These are phyloP conservation scores for Adelosebastes latens DNA, from an alignment of 2,797 vertebrate species.

Conservation along the genomic window DNA sequence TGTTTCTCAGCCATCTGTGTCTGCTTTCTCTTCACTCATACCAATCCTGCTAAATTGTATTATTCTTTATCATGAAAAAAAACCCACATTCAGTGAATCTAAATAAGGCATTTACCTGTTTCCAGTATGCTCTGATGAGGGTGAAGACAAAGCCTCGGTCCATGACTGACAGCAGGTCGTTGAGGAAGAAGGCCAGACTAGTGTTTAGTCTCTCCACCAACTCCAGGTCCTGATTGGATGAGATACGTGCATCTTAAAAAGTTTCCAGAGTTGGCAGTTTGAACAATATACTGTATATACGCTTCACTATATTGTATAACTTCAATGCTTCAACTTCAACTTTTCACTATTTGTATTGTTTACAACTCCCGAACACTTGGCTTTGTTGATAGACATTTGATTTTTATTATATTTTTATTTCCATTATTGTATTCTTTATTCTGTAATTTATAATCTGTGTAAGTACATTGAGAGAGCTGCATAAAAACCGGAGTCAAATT, in stretches of 20 bases:
- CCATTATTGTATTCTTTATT: no score
- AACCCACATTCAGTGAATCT: neutral
- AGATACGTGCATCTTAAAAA: slow-evolving; percentile 5
- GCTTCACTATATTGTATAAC: neutral
- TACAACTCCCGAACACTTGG: no score
- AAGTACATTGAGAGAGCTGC: no score
- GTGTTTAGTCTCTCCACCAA: slow-evolving; percentile 97
- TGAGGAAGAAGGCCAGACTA: slow-evolving; percentile 97
- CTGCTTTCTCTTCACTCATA: neutral
- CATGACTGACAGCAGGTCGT: slow-evolving; percentile 97
- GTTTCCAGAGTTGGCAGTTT: neutral
- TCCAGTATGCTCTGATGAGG: slow-evolving; percentile 94
- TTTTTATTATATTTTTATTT: no score
- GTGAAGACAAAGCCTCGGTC: slow-evolving; percentile 96
- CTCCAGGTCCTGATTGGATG: slow-evolving; percentile 89
- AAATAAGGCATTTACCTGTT: slow-evolving; percentile 86
- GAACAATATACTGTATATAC: neutral
- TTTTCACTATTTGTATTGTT: no score
- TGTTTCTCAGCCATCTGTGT: fast-evolving
- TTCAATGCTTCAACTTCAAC: neutral
- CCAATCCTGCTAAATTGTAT: neutral
- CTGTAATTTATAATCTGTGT: no score
- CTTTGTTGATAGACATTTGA: no score
- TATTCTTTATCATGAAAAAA: neutral
- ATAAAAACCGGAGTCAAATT: no score